Evolutionary conservation across 2,888 invertebrate genomes (phyloP).

Genomic region (Thecocarcelia acutangulata): DNA sequence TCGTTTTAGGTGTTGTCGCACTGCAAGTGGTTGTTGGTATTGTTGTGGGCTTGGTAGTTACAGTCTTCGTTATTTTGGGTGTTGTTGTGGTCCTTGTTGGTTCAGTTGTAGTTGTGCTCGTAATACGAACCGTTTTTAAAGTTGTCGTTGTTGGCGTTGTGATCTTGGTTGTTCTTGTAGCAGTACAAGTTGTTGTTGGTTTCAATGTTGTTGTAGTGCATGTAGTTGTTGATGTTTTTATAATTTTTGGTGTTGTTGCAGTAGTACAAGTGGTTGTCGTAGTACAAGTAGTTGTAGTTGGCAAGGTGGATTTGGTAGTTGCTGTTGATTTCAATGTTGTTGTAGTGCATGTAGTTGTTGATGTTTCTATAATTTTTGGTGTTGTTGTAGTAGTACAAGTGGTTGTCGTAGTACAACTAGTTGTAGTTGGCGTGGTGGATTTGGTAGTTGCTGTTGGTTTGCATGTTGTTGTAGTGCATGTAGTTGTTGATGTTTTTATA

Average conservation of each 20-base stretch:
- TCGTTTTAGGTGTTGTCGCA: constrained; percentile 35
- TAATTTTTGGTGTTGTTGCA: constrained; percentile 41
- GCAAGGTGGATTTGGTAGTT: no score
- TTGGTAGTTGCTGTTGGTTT: no score
- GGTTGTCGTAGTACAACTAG: not conserved
- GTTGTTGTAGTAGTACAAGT: no score
- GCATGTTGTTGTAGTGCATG: constrained; percentile 42
- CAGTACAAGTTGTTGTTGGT: no score
- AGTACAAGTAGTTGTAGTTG: constrained; percentile 1
- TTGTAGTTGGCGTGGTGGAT: constrained; percentile 1
- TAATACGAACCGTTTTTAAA: no score
- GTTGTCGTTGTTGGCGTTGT: no score
- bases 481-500: constrained; percentile 18
- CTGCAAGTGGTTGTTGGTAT: constrained; percentile 41
- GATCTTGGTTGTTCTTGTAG: no score
- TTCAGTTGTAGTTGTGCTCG: no score
- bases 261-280: constrained; percentile 45
- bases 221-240: constrained; percentile 1
- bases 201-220: constrained; percentile 2
- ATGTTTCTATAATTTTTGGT: no score
- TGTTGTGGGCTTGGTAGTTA: constrained; percentile 21
- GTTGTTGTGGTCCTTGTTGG: no score
- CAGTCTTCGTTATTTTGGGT: not conserved
- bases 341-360: constrained; percentile 26
- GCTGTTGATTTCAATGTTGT: constrained; percentile 7